Conservation (phyloP, 1,140 invertebrate genomes). For the Phymastichus coffea region DNA sequence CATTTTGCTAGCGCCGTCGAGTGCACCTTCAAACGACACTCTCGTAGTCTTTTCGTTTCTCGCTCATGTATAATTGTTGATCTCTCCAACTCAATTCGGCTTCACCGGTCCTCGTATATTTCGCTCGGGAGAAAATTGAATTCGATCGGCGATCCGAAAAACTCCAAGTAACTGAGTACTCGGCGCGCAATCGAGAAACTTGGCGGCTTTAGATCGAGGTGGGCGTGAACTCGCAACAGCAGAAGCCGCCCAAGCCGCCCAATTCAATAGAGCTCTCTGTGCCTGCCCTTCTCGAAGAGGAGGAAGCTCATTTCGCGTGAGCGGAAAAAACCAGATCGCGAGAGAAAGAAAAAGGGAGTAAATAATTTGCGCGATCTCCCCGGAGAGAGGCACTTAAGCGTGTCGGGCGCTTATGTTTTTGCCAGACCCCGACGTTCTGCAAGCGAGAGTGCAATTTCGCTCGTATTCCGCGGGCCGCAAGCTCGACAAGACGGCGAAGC, state of each 20-base stretch:
- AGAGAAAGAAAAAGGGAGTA: slow-evolving; percentile 34
- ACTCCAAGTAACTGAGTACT: background rate
- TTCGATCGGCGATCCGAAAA: too few relatives aligned
- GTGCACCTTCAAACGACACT: too few relatives aligned
- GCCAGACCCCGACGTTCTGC: slow-evolving; percentile 36
- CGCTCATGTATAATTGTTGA: too few relatives aligned
- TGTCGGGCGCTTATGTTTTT: slow-evolving; percentile 28
- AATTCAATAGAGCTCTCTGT: too few relatives aligned
- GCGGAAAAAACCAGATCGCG: background rate
- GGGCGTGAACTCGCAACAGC: too few relatives aligned
- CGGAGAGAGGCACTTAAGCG: slow-evolving; percentile 39
- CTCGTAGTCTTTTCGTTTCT: too few relatives aligned
- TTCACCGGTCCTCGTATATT: too few relatives aligned
- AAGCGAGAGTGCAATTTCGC: slow-evolving; percentile 12
- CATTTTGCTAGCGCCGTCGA: background rate
- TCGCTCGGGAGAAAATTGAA: too few relatives aligned
- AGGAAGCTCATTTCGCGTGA: background rate
- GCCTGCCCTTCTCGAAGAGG: background rate
- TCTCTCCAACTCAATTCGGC: too few relatives aligned
- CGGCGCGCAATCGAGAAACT: slow-evolving; percentile 3
- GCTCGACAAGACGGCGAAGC: too few relatives aligned
- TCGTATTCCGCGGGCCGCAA: too few relatives aligned
- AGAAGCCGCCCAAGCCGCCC: background rate
- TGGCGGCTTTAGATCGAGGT: too few relatives aligned
- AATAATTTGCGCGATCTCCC: slow-evolving; percentile 37